Percentiles rank a stretch among this genome's conserved stretches.
Evolutionary conservation across 2,113 vertebrate genomes (phyloP).

Genomic region (Herpetotheres cachinnans): DNA sequence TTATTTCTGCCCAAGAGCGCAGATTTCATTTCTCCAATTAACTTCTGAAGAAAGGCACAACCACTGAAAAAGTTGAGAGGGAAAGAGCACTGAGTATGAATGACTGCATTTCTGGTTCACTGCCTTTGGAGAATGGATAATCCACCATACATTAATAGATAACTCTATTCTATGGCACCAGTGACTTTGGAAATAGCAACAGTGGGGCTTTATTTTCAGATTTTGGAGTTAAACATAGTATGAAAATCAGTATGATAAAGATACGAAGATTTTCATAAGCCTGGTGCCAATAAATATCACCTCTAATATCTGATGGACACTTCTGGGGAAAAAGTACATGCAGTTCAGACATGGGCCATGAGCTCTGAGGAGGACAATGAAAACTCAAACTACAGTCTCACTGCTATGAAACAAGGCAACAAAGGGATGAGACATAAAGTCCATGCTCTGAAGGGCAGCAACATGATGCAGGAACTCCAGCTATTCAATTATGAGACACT

Average conservation of each 20-base stretch:
- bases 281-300: background rate
- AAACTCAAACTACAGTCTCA: background rate
- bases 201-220: background rate
- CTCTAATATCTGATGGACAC: background rate
- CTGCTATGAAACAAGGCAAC: background rate
- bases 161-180: background rate
- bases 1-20: background rate
- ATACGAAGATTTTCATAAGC: background rate
- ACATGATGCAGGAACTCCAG: background rate
- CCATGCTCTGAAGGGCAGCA: background rate
- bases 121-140: conserved; percentile 15
- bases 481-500: background rate
- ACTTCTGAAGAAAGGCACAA: conserved; percentile 34
- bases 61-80: background rate
- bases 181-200: background rate
- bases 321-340: background rate
- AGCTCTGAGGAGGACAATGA: background rate
- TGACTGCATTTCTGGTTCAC: background rate
- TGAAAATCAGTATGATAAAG: background rate
- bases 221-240: background rate
- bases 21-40: conserved; percentile 25
- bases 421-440: background rate
- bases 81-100: background rate
- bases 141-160: background rate
- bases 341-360: background rate